Evolutionary conservation across 2,113 vertebrate genomes (phyloP), one percentile per base, ranked within the genome.

Genomic region (Chaetodon trifascialis): DNA sequence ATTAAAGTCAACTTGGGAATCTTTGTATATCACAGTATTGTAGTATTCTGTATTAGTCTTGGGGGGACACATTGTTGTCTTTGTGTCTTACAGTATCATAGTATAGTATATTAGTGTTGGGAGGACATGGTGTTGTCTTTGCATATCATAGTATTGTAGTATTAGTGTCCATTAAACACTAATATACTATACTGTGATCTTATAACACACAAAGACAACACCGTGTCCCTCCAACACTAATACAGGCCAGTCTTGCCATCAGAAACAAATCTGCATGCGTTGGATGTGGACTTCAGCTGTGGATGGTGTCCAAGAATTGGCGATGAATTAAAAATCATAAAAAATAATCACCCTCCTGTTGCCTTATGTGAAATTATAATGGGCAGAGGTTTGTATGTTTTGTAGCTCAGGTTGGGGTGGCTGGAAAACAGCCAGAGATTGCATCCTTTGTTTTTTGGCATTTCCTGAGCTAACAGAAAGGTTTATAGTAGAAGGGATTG

Each of bases 391-490:
- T 23, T 1, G 3, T n/a, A 40, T 74, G 79, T 73, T 64, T 66
- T 65, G 52, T 60, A 68, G 54, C 23, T 67, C 71, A 44, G 62
- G 44, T 60, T 56, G 9, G 71, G 46, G 72, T 12, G 11, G 8
- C 47, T 52, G 17, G 19, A 34, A 64, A 34, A 52, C 63, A 62
- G 36, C 21, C 46, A 10, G 56, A 84, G 63, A 84, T 58, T 52
- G n/a, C 40, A 63, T 42, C 47, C 44, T 64, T 65, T 75, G 15
- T n/a, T 49, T 52, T 49, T 25, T 68, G 65, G 19, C 38, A n/a
- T 42, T 56, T 46, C 30, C 38, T 38, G 23, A 36, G 7, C 21
- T 14, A 40, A 70, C 44, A 76, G 60, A 36, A 55, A 58, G 34
- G 70, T 75, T 65, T 70, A 75, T 69, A 16, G 62, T 36, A 38